These are phyloP conservation scores for Hylaeus anthracinus DNA, from an alignment of 1,140 invertebrate species.

Conservation along the genomic window DNA sequence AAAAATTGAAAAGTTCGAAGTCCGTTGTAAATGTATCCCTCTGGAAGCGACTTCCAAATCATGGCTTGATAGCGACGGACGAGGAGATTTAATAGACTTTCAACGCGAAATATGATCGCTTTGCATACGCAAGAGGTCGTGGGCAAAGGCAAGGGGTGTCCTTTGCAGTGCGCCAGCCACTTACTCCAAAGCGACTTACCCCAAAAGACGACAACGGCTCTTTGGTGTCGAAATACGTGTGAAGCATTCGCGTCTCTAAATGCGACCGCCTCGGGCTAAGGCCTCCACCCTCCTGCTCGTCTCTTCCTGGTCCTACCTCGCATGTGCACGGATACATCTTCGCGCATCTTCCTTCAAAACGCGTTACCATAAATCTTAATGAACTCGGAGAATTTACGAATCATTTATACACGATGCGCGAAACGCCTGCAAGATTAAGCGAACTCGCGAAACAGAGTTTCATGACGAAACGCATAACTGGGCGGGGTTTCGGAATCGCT, in stretches of 20 bases:
- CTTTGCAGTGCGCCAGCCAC: constrained; percentile 22
- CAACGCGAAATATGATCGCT: constrained; percentile 41
- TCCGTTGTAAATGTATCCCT: neutral
- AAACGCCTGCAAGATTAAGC: constrained; percentile 21
- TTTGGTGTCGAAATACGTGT: constrained; percentile 47
- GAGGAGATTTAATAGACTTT: constrained; percentile 43
- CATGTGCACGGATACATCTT: neutral
- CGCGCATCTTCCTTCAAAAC: constrained; percentile 23
- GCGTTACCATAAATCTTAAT: constrained; percentile 36
- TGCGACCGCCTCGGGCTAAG: constrained; percentile 24
- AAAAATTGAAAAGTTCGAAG: too few species aligned
- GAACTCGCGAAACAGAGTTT: neutral
- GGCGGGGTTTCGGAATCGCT: neutral
- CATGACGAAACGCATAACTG: neutral
- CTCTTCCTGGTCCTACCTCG: too few species aligned
- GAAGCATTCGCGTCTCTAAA: constrained; percentile 40
- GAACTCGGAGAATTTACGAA: constrained; percentile 38
- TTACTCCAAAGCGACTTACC: constrained; percentile 21
- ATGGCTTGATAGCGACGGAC: neutral
- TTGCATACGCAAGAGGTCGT: constrained; percentile 11
- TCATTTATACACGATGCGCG: constrained; percentile 28
- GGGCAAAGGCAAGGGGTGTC: constrained; percentile 8
- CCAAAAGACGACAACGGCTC: constrained; percentile 33
- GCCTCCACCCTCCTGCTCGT: neutral
- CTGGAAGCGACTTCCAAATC: neutral